phyloP scores from a whole-genome alignment of 2,113 vertebrate species.

The Oryzias melastigma region DNA sequence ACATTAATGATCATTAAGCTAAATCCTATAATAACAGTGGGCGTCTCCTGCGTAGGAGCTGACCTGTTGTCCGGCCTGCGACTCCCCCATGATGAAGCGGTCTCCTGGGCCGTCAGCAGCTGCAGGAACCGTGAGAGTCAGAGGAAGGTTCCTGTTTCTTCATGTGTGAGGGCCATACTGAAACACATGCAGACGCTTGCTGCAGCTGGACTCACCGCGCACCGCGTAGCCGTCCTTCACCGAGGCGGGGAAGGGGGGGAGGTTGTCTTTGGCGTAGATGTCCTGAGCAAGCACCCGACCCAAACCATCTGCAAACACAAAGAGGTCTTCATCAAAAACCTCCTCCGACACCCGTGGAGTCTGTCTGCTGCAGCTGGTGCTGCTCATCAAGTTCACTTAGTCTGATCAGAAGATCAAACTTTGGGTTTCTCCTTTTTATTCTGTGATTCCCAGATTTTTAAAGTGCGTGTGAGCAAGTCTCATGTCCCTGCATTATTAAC shows the following conservation, averaged over 20 bases:
- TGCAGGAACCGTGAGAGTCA: constrained; percentile 57
- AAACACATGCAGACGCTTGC: background rate
- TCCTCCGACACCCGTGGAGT: background rate
- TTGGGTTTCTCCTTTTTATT: no score
- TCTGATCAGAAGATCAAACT: no score
- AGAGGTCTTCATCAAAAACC: background rate
- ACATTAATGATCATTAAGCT: no score
- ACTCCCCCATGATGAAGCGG: constrained; percentile 98
- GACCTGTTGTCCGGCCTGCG: constrained; percentile 97
- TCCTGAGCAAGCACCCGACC: constrained; percentile 98
- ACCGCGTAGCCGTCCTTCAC: constrained; percentile 99
- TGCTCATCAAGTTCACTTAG: no score
- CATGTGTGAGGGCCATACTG: background rate
- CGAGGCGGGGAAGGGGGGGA: constrained; percentile 96
- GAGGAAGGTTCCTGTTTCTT: background rate
- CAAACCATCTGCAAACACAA: constrained; percentile 87
- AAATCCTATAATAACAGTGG: background rate
- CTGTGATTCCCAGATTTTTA: no score
- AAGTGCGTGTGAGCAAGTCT: no score
- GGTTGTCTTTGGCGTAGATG: constrained; percentile 99
- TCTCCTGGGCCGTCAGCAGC: constrained; percentile 98
- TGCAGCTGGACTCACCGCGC: constrained; percentile 81
- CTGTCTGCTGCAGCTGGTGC: no score
- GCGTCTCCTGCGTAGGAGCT: constrained; percentile 21
- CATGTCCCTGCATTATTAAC: no score